phyloP scores from a whole-genome alignment of 2,113 vertebrate species.

The Toxotes chatareus region DNA sequence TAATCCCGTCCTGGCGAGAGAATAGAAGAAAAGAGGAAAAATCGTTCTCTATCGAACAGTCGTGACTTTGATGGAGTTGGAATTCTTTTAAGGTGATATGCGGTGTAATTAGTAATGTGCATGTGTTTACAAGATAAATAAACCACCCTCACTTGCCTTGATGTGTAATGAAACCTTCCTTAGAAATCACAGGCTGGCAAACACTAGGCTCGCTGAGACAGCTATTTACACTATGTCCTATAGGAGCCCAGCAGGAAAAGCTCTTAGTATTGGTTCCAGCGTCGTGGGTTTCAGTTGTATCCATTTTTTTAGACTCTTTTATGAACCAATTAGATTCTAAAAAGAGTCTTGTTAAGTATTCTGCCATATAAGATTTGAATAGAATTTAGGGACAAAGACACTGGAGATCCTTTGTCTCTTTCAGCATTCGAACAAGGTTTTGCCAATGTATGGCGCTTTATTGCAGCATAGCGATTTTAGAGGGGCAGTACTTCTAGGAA shows the following conservation, averaged over 20 bases:
- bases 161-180: conserved; percentile 69
- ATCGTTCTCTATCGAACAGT: conserved; percentile 70
- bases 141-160: conserved; percentile 63
- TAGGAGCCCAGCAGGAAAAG: conserved; percentile 32
- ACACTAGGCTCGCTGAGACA: conserved; percentile 51
- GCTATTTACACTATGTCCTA: conserved; percentile 53
- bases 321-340: conserved; percentile 19
- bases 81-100: conserved; percentile 77
- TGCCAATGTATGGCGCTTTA: conserved; percentile 4
- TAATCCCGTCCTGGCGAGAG: conserved; percentile 79
- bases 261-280: conserved; percentile 22
- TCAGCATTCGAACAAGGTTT: conserved; percentile 22
- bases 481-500: neutral
- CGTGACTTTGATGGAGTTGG: conserved; percentile 78
- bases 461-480: conserved; percentile 2
- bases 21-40: conserved; percentile 70
- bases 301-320: conserved; percentile 1
- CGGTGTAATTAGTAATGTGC: conserved; percentile 74
- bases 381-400: conserved; percentile 3
- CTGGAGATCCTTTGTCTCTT: neutral
- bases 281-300: conserved; percentile 30
- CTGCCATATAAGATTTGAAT: neutral
- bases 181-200: conserved; percentile 42
- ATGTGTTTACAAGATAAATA: conserved; percentile 81
- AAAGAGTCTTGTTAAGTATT: neutral